Conservation (phyloP, 1,140 invertebrate species). For the Homarus americanus region DNA sequence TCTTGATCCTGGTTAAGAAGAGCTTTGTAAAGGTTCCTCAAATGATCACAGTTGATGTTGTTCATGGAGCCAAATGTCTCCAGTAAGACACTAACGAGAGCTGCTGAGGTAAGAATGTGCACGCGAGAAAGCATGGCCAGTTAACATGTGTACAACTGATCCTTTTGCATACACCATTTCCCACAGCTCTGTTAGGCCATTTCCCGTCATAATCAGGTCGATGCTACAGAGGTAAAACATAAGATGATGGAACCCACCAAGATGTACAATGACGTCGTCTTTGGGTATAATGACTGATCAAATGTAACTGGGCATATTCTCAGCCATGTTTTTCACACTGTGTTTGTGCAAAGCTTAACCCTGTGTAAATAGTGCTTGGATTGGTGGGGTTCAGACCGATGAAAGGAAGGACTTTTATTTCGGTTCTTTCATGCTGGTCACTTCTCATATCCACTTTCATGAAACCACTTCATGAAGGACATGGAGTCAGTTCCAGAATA, state of each 20-base stretch:
- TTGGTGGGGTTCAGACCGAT: constrained; percentile 32
- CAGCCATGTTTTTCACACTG: constrained; percentile 25
- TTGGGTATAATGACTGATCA: not conserved
- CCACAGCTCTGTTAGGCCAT: constrained; percentile 24
- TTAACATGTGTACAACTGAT: too few species aligned
- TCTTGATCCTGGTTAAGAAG: too few species aligned
- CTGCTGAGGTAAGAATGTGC: too few species aligned
- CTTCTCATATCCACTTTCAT: not conserved
- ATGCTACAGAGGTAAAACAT: constrained; percentile 7
- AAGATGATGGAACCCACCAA: constrained; percentile 4
- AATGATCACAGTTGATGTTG: too few species aligned
- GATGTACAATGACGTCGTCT: not conserved
- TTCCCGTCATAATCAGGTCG: constrained; percentile 35
- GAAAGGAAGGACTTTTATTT: constrained; percentile 14
- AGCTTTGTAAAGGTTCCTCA: too few species aligned
- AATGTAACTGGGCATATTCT: constrained; percentile 14
- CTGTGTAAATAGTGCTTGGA: constrained; percentile 48
- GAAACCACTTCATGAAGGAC: constrained; percentile 27
- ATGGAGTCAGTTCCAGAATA: constrained; percentile 2
- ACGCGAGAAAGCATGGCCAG: too few species aligned
- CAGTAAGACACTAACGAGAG: too few species aligned
- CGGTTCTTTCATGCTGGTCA: not conserved
- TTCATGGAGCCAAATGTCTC: too few species aligned
- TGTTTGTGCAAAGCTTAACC: constrained; percentile 25
- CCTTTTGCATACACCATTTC: not conserved